These are phyloP conservation scores for Timema cristinae DNA, from an alignment of 2,888 invertebrate genomes.

Conservation along the genomic window DNA sequence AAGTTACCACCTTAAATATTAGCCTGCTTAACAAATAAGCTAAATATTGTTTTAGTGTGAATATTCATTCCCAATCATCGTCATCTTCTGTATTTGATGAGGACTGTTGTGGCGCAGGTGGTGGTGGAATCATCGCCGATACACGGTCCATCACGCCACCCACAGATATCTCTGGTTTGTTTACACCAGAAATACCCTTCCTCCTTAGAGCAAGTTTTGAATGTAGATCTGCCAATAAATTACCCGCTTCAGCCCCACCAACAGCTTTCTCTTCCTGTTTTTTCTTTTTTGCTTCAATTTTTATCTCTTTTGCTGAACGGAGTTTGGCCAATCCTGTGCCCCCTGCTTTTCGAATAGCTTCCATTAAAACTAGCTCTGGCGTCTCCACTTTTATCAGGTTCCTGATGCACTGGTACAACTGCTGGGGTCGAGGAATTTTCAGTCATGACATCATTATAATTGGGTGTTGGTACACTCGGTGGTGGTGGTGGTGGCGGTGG, in stretches of 20 bases:
- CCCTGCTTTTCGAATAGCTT: constrained; percentile 85
- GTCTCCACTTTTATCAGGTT: constrained; percentile 40
- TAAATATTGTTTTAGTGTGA: too few species aligned
- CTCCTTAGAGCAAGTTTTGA: constrained; percentile 79
- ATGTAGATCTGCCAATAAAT: constrained; percentile 85
- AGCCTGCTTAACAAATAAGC: too few species aligned
- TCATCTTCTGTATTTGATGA: constrained; percentile 52
- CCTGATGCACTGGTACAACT: not conserved
- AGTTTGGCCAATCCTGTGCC: constrained; percentile 72
- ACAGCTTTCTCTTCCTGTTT: constrained; percentile 43
- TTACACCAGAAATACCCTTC: constrained; percentile 50
- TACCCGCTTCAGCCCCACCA: constrained; percentile 47
- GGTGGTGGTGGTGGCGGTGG: constrained; percentile 45
- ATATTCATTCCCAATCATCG: constrained; percentile 59
- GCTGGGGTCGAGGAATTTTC: too few species aligned
- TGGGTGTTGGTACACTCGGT: constrained; percentile 30
- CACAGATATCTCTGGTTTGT: constrained; percentile 27
- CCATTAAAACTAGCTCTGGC: constrained; percentile 78
- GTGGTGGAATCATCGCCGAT: constrained; percentile 74
- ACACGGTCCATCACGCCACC: constrained; percentile 54
- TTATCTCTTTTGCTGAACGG: constrained; percentile 53
- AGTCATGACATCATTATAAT: too few species aligned
- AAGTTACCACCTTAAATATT: too few species aligned
- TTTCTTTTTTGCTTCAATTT: constrained; percentile 50
- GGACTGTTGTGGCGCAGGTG: constrained; percentile 49